Evolutionary conservation across 2,113 vertebrate genomes (phyloP).

Genomic region (Tauraco erythrolophus): DNA sequence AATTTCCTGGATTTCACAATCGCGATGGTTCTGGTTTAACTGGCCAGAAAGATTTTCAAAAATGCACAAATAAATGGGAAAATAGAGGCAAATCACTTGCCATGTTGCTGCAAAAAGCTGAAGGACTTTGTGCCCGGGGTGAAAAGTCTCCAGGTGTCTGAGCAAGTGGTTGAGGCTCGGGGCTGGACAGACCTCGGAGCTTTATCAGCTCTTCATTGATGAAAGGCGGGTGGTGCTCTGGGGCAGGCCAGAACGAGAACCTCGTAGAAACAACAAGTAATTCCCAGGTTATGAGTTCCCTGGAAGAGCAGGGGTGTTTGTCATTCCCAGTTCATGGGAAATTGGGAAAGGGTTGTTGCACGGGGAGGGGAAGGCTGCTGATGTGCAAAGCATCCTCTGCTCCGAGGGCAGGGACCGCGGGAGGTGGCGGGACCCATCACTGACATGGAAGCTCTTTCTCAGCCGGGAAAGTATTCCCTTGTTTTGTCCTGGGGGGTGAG

Average conservation of each 20-base stretch:
- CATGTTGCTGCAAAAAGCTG: neutral
- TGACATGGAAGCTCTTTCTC: neutral
- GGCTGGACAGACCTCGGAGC: accelerated
- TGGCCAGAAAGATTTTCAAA: conserved; percentile 44
- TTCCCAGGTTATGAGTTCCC: neutral
- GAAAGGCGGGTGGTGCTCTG: neutral
- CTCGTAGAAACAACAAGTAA: neutral
- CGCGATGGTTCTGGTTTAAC: conserved; percentile 26
- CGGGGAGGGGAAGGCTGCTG: neutral
- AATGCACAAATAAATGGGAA: neutral
- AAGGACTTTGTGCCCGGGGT: neutral
- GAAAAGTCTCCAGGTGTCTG: neutral
- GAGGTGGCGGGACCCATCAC: neutral
- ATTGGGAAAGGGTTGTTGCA: neutral
- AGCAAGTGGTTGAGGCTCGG: neutral
- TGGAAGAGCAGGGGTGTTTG: neutral
- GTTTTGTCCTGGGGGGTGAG: neutral
- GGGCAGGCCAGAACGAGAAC: neutral
- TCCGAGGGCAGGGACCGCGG: accelerated
- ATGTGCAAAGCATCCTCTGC: neutral
- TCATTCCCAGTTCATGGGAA: neutral
- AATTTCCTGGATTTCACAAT: conserved; percentile 70
- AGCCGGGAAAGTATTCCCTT: neutral
- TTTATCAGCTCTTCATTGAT: neutral
- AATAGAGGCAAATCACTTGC: neutral